Conservation (phyloP, 2,113 vertebrate species). For the Hippocampus guttulatus region DNA sequence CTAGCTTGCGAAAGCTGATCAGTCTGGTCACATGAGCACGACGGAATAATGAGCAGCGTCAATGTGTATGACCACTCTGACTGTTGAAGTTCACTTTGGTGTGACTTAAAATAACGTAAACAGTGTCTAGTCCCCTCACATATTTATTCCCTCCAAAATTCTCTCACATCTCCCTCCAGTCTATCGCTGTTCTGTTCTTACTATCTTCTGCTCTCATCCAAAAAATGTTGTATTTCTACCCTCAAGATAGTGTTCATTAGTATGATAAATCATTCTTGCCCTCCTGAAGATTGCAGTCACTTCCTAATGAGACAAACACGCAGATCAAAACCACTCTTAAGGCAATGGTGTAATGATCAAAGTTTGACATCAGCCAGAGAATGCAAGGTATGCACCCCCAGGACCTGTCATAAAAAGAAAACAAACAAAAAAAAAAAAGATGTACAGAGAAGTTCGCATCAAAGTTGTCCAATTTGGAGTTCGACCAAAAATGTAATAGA, state of each 20-base stretch:
- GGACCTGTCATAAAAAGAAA: neutral
- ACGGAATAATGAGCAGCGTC: slow-evolving; percentile 14
- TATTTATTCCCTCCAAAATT: slow-evolving; percentile 13
- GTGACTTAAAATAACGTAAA: slow-evolving; percentile 24
- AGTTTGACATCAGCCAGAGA: slow-evolving; percentile 10
- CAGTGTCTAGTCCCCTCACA: slow-evolving; percentile 5
- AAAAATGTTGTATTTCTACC: slow-evolving; percentile 27
- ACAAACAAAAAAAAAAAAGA: neutral
- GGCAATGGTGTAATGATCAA: slow-evolving; percentile 28
- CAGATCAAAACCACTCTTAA: slow-evolving; percentile 37
- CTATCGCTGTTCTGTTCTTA: slow-evolving; percentile 1
- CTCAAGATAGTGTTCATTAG: slow-evolving; percentile 59
- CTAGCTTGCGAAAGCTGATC: slow-evolving; percentile 10
- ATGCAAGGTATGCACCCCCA: neutral
- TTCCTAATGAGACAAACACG: slow-evolving; percentile 46
- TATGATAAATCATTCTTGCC: slow-evolving; percentile 57
- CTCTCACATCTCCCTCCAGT: slow-evolving; percentile 9
- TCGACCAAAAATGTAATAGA: neutral
- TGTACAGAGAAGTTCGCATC: neutral
- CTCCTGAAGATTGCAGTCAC: slow-evolving; percentile 48
- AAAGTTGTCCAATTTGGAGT: neutral
- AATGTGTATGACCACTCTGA: slow-evolving; percentile 2
- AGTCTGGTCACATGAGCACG: neutral
- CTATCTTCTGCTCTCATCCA: slow-evolving; percentile 9
- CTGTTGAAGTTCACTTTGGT: slow-evolving; percentile 21